phyloP scores from a whole-genome alignment of 1,140 invertebrate genomes.

The Drosophila bocki region DNA sequence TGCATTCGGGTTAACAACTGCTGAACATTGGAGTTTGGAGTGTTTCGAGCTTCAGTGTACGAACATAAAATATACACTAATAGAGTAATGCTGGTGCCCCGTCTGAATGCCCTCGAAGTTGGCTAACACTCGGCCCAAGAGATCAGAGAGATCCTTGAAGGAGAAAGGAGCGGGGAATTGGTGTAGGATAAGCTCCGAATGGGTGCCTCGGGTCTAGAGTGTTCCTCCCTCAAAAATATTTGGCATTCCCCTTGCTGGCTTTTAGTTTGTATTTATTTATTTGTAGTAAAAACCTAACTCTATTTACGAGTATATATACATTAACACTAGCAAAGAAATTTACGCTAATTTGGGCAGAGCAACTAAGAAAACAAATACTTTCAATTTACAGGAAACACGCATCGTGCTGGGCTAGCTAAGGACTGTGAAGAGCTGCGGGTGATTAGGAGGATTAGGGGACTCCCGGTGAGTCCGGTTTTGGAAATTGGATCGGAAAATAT shows the following conservation, averaged over 20 bases:
- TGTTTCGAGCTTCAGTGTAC: conserved; percentile 18
- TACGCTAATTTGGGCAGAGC: conserved; percentile 61
- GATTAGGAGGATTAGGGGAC: conserved; percentile 23
- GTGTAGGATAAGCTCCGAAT: conserved; percentile 41
- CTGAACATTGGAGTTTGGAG: conserved; percentile 20
- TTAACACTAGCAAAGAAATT: conserved; percentile 66
- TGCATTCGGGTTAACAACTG: conserved; percentile 29
- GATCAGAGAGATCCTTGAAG: conserved; percentile 55
- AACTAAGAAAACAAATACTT: conserved; percentile 71
- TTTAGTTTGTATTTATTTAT: conserved; percentile 1
- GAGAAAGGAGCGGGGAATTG: conserved; percentile 41
- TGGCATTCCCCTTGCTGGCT: conserved; percentile 50
- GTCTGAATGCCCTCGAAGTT: conserved; percentile 41
- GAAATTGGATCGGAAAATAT: not conserved
- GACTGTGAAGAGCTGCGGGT: conserved; percentile 35
- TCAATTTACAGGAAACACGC: conserved; percentile 67
- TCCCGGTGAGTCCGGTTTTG: not conserved
- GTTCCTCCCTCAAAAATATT: conserved; percentile 37
- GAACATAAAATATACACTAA: conserved; percentile 12
- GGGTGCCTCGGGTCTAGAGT: conserved; percentile 36
- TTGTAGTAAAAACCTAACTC: conserved; percentile 7
- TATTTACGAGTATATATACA: conserved; percentile 30
- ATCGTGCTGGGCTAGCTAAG: conserved; percentile 30
- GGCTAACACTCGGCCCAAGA: conserved; percentile 46
- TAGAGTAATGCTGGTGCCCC: conserved; percentile 25